A percentile compares a stretch with the other conserved stretches of the same genome.
Evolutionary conservation across 2,888 invertebrate genomes (phyloP).

Genomic region (Nemoura dubitans): DNA sequence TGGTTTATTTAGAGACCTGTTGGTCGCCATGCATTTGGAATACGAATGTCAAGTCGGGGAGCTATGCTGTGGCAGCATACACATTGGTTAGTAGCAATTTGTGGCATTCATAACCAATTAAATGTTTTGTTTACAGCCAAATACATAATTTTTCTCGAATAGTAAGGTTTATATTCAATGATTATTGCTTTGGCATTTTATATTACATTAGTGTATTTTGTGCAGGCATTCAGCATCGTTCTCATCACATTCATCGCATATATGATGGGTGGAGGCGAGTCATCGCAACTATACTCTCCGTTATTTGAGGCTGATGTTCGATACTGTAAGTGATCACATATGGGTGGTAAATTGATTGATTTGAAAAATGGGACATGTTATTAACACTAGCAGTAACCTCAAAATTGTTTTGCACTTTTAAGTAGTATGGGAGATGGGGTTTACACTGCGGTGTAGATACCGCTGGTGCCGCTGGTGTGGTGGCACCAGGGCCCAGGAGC

Average conservation of each 20-base stretch:
- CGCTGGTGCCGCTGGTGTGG: too few species aligned
- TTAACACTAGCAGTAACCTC: too few species aligned
- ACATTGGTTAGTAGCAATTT: constrained; percentile 65
- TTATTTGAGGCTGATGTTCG: constrained; percentile 87
- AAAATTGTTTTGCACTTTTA: too few species aligned
- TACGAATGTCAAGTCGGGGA: constrained; percentile 78
- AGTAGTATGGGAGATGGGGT: too few species aligned
- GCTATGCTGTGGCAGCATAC: constrained; percentile 81
- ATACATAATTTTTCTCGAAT: neutral
- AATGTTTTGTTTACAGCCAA: constrained; percentile 1
- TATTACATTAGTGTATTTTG: constrained; percentile 46
- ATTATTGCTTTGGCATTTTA: neutral
- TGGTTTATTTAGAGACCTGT: constrained; percentile 56
- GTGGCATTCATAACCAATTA: neutral
- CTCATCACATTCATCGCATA: constrained; percentile 79
- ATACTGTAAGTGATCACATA: constrained; percentile 67
- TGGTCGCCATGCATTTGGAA: constrained; percentile 93
- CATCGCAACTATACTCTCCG: constrained; percentile 87
- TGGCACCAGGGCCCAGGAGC: too few species aligned
- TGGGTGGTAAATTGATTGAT: too few species aligned
- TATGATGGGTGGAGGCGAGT: constrained; percentile 87
- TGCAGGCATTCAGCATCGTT: constrained; percentile 74
- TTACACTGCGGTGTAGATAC: too few species aligned
- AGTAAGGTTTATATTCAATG: neutral
- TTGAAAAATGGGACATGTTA: too few species aligned